Base-by-base conservation (phyloP, 1,140 invertebrate genomes). In the Mycetomoellerius zeteki region DNA sequence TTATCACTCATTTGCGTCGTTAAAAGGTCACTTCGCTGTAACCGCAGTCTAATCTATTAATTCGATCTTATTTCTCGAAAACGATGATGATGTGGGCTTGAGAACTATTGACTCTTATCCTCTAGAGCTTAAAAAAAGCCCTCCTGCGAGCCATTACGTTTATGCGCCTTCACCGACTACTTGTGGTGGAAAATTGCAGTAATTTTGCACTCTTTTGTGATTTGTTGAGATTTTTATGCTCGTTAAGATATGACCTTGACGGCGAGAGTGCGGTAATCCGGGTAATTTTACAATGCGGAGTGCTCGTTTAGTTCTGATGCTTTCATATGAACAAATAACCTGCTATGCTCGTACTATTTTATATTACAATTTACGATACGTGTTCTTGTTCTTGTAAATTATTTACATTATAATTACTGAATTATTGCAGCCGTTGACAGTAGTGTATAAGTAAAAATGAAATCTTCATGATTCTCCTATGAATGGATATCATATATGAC, bases 131-230 rank as follows among this genome's bases (percentile, higher is more conserved):
- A 65, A 47, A 67, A 43, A 77, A 62, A 76, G 33, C 33, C 7
- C 24, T 30, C 43, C 3, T 30, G 43, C 21, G 33, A 62, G 43
- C 7, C 7, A 67, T 78, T 65, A 78, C n/a, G 2, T 43, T 78
- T 12, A 6, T n/a, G 24, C 4, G 30, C n/a, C 56, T 47, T 6
- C 6, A 58, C 4, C 60, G n/a, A 50, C 43, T 27, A 78, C 60
- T 78, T 78, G 76, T 67, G n/a, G 37, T 30, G n/a, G 64, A 56
- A 82, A 82, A 82, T 82, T 82, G 56, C 67, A 52, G 71, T 87
- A 64, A 76, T 73, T 56, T 62, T 19, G 43, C 81, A 72, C 65
- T 76, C 67, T 47, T 54, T 67, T 77, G 73, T 12, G 62, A 65
- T 87, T 84, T 71, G 82, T 19, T 24, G 73, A 47, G 33, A 56